Percentiles rank a stretch among this genome's conserved stretches.
These are phyloP conservation scores for Sinocyclocheilus anophthalmus DNA, from an alignment of 2,113 vertebrate species.

Conservation along the genomic window DNA sequence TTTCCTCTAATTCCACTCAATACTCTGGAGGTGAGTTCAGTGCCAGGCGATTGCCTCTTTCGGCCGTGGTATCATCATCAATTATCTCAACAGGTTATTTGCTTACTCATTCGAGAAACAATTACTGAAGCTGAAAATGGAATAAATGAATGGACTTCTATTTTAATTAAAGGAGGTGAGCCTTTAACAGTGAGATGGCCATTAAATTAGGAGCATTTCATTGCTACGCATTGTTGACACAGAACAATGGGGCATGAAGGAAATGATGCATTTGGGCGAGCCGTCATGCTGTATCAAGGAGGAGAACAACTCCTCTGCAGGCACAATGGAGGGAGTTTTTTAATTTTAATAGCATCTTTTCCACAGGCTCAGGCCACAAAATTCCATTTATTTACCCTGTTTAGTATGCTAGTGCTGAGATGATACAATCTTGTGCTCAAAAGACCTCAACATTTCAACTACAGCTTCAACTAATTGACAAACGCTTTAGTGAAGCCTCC, in stretches of 20 bases:
- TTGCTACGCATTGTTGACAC: constrained; percentile 74
- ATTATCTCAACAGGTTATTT: constrained; percentile 69
- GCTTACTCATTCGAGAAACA: constrained; percentile 70
- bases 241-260: constrained; percentile 77
- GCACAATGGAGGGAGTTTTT: constrained; percentile 30
- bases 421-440: background rate
- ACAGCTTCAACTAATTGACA: background rate
- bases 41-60: constrained; percentile 44
- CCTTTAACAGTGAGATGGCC: constrained; percentile 75
- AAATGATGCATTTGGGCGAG: constrained; percentile 69
- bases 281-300: constrained; percentile 60
- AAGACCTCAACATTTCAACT: background rate
- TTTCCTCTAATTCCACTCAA: constrained; percentile 48
- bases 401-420: constrained; percentile 17
- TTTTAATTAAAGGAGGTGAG: constrained; percentile 81
- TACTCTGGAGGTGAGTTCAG: constrained; percentile 31
- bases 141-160: constrained; percentile 73
- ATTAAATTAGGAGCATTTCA: constrained; percentile 78
- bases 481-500: background rate
- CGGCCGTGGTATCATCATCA: constrained; percentile 60
- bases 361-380: background rate
- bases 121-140: constrained; percentile 72
- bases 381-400: background rate
- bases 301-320: constrained; percentile 44
- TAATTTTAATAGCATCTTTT: constrained; percentile 45